Conservation (phyloP, 1,140 invertebrate genomes). For the Phocides pigmalion region DNA sequence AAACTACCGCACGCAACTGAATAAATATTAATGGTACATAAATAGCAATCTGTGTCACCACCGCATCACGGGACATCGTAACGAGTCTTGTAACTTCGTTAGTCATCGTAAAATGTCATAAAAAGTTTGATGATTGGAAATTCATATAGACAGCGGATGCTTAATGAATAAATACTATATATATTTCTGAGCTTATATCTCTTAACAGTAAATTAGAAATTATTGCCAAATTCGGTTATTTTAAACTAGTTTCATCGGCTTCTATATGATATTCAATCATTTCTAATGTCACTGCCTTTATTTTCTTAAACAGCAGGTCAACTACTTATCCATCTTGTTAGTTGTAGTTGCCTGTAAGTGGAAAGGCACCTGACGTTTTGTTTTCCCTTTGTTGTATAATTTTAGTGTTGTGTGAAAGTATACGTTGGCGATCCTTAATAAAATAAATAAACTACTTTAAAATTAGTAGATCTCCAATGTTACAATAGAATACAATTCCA, state of each 20-base stretch:
- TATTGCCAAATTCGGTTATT: constrained; percentile 8
- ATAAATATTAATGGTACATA: constrained; percentile 30
- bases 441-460: too few relatives aligned
- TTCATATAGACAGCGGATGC: constrained; percentile 15
- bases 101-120: constrained; percentile 18
- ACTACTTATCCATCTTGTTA: background rate
- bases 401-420: too few relatives aligned
- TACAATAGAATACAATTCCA: too few relatives aligned
- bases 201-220: constrained; percentile 7
- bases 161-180: constrained; percentile 21
- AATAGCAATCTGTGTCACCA: constrained; percentile 27
- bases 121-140: constrained; percentile 27
- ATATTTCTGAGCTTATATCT: constrained; percentile 1
- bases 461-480: too few relatives aligned
- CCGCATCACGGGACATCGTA: constrained; percentile 14
- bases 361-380: too few relatives aligned
- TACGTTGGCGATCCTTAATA: too few relatives aligned
- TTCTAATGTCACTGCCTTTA: background rate
- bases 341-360: too few relatives aligned
- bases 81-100: constrained; percentile 18
- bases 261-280: background rate
- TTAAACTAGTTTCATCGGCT: background rate
- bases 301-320: background rate
- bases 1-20: constrained; percentile 26
- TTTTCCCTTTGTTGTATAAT: too few relatives aligned